A percentile compares a stretch with the other conserved stretches of the same genome.
These are phyloP conservation scores for Mylabris phalerata DNA, from an alignment of 1,140 invertebrate species.

Conservation along the genomic window DNA sequence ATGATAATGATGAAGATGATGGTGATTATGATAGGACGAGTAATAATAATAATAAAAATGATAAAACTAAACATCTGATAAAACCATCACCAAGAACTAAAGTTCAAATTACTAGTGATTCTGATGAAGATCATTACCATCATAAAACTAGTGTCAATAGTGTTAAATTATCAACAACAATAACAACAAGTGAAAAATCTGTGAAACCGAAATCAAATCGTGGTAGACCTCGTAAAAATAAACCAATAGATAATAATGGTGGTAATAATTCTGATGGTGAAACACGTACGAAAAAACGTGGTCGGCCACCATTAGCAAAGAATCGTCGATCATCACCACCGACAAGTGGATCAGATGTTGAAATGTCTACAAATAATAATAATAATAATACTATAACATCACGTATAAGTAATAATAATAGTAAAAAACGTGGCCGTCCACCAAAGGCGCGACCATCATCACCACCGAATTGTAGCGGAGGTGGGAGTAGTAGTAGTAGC, in stretches of 20 bases:
- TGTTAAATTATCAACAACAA: conserved; percentile 1
- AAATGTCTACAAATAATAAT: neutral
- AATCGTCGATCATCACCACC: too few species aligned
- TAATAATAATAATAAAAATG: conserved; percentile 6
- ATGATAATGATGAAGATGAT: neutral
- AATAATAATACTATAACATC: neutral
- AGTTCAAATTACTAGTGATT: conserved; percentile 31
- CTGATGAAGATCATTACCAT: conserved; percentile 22
- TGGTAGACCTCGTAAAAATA: conserved; percentile 43
- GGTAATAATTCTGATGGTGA: conserved; percentile 10
- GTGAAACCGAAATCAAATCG: conserved; percentile 28
- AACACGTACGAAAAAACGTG: conserved; percentile 29
- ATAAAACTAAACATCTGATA: conserved; percentile 30
- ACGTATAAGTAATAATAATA: too few species aligned
- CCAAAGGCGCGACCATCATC: conserved; percentile 20
- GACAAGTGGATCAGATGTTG: conserved; percentile 10
- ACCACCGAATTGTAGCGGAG: conserved; percentile 23
- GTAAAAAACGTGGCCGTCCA: conserved; percentile 12
- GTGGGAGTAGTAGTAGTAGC: conserved; percentile 25
- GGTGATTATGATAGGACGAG: conserved; percentile 29
- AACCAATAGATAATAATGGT: conserved; percentile 15
- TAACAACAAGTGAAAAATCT: neutral
- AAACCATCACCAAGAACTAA: conserved; percentile 33
- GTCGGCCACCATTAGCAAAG: neutral
- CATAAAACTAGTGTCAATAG: conserved; percentile 6